Conservation (phyloP, 1,140 invertebrate genomes). For the Phortica variegata region DNA sequence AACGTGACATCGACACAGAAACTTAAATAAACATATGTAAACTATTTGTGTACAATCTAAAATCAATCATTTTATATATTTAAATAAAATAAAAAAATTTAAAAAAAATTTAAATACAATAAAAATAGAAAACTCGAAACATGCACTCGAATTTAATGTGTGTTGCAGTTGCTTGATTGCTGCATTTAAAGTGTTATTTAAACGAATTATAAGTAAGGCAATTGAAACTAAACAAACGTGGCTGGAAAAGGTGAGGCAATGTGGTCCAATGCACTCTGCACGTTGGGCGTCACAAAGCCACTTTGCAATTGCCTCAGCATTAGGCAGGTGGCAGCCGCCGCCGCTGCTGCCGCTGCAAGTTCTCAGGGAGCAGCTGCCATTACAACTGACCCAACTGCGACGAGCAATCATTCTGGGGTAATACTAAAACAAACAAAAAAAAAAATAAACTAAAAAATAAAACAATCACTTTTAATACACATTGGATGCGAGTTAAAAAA, state of each 20-base stretch:
- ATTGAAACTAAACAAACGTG: conserved; percentile 47
- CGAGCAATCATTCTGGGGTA: conserved; percentile 27
- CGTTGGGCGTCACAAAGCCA: conserved; percentile 56
- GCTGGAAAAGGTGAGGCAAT: conserved; percentile 49
- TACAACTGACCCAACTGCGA: conserved; percentile 40
- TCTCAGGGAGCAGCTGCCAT: conserved; percentile 37
- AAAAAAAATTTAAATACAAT: not conserved
- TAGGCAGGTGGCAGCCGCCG: conserved; percentile 54
- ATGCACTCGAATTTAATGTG: conserved; percentile 3
- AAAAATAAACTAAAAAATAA: too few relatives aligned
- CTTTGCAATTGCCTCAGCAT: conserved; percentile 56
- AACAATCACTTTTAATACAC: too few relatives aligned
- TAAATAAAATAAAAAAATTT: conserved; percentile 15
- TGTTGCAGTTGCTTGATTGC: conserved; percentile 9
- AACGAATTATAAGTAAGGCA: conserved; percentile 12
- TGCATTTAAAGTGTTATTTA: conserved; percentile 10
- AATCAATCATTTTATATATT: conserved; percentile 29
- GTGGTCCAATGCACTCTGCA: conserved; percentile 58
- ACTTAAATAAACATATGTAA: conserved; percentile 28
- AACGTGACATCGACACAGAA: too few relatives aligned
- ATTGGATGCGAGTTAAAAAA: too few relatives aligned
- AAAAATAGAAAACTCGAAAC: not conserved
- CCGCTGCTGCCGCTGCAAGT: conserved; percentile 43
- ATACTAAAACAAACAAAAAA: too few relatives aligned
- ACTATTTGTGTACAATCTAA: conserved; percentile 22